Evolutionary conservation across 2,113 vertebrate species (phyloP), one percentile per base, ranked within the genome.

Genomic region (human (Homo sapiens)): DNA sequence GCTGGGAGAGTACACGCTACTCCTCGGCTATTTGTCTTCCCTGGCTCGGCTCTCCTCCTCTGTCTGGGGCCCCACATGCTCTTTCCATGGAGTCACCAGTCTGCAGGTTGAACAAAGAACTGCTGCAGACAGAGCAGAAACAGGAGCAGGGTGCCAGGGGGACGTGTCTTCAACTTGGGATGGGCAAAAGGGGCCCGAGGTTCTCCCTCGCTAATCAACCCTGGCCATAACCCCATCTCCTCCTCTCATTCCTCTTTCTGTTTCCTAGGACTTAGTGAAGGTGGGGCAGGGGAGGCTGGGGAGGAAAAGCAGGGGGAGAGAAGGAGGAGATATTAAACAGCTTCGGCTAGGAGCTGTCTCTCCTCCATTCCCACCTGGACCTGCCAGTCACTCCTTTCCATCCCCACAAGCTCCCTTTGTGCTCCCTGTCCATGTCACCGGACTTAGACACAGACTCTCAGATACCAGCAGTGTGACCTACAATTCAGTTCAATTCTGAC

Each of bases 321-420:
- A 61, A 38, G 52, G 38, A 22, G 27, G 45, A 43, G 52, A 52
- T 45, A 59, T 30, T 30, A 38, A 72, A 25, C 45, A 30, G 11
- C 16, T n/a, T 64, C 50, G 11, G 0, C 12, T 23, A 14, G 7
- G 23, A 57, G 45, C 38, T 55, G 48, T 59, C 8, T 85, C 22
- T 73, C 16, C 40, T 8, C 12, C 3, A 1, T 30, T 1, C 25
- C 38, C 13, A 16, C 8, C 16, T 12, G 57, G 23, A 68, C 45
- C 20, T 10, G 55, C 30, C 38, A 35, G 1, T 22, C 4, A 8
- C 23, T 2, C 32, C 40, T 14, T 4, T 1, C 48, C 6, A 1
- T 1, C 3, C 20, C 45, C 23, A 7, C 22, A 61, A 11, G 1
- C 6, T 43, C 32, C 45, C 76, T 0, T 1, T 25, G 27, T 32